These are phyloP conservation scores for Cataglyphis livida DNA, from an alignment of 2,888 invertebrate genomes.

Conservation along the genomic window DNA sequence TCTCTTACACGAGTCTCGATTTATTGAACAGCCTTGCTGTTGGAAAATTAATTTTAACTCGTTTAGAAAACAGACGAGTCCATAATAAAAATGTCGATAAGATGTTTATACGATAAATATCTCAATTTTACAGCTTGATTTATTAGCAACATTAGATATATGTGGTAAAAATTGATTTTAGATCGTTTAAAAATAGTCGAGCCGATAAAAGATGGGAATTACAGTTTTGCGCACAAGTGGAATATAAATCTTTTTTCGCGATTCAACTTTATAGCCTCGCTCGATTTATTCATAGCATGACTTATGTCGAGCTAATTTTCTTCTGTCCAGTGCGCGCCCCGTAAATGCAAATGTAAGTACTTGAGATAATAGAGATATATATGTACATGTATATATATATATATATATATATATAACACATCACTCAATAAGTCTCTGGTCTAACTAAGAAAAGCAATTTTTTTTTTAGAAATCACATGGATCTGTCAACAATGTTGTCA, in stretches of 20 bases:
- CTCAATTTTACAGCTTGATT: not conserved
- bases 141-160: constrained; percentile 15
- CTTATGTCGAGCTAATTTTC: constrained; percentile 16
- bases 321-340: not conserved
- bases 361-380: not conserved
- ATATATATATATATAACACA: not conserved
- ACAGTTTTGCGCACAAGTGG: not conserved
- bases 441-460: too few species aligned
- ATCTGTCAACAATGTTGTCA: too few species aligned
- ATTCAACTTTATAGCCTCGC: not conserved
- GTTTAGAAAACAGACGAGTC: not conserved
- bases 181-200: not conserved
- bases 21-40: not conserved
- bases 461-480: too few species aligned
- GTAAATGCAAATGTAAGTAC: not conserved
- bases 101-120: constrained; percentile 2
- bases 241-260: not conserved
- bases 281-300: not conserved
- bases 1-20: not conserved
- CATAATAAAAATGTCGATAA: not conserved
- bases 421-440: too few species aligned
- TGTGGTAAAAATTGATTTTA: not conserved
- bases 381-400: too few species aligned
- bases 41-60: constrained; percentile 19
- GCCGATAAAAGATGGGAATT: constrained; percentile 7